Percentiles rank a stretch among this genome's conserved stretches.
Conservation (phyloP, 2,113 vertebrate species). For the Nanorana parkeri region DNA sequence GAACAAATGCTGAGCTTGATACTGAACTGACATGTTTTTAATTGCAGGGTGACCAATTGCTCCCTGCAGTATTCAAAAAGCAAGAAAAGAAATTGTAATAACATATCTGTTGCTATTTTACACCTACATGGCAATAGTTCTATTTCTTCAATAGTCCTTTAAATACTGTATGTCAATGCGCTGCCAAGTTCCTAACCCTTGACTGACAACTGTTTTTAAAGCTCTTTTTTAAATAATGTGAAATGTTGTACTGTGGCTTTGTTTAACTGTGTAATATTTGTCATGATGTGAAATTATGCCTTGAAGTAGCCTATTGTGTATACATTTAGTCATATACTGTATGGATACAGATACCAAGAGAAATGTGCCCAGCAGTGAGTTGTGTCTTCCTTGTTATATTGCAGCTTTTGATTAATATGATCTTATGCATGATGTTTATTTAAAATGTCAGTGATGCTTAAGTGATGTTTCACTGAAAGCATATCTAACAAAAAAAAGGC, state of each 20-base stretch:
- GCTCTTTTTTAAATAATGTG: neutral
- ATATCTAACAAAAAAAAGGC: no score
- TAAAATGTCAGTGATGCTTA: no score
- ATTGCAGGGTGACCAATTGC: slow-evolving; percentile 32
- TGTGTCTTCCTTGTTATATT: no score
- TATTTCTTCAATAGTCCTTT: neutral
- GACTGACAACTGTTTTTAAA: neutral
- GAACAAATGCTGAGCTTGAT: slow-evolving; percentile 31
- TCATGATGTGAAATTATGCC: no score
- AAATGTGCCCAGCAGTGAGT: no score
- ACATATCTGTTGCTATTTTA: neutral
- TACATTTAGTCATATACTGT: neutral
- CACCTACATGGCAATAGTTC: no score
- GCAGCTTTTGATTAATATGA: no score
- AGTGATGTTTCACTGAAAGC: no score
- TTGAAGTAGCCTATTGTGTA: neutral
- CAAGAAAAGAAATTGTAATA: neutral
- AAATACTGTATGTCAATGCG: neutral
- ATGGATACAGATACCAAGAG: no score
- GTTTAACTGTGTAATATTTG: neutral
- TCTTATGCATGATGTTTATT: no score
- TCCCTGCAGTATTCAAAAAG: neutral
- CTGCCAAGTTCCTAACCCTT: neutral
- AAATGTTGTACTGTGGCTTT: neutral
- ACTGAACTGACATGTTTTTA: slow-evolving; percentile 5